Base-by-base conservation (phyloP, 2,113 vertebrate genomes). In the Okapia johnstoni region DNA sequence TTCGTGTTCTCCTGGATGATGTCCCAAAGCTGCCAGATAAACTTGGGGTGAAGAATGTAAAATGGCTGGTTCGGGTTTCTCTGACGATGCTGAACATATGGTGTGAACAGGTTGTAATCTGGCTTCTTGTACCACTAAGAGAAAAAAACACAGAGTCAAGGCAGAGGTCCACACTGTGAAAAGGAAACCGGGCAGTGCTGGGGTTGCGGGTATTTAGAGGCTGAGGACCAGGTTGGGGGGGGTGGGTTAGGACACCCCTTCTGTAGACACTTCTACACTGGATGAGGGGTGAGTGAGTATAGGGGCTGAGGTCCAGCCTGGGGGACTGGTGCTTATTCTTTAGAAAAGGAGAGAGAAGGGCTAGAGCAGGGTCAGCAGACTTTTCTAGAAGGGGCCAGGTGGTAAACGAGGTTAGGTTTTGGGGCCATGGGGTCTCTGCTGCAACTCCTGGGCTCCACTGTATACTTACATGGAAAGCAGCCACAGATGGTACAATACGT, bases 21-120 rank as follows among this genome's bases (percentile, higher is more conserved):
- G 85, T 99, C 99, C 99, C 99, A 99, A 52, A 99, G 99, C 95
- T 99, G 99, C 99, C 99, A 99, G 98, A 99, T 99, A 85, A 99
- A 99, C 85, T 99, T 99, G 40, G 99, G 99, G 98, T 99, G 99
- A 46, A 99, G 99, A 96, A 99, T 99, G 97, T 99, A 99, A 98
- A 99, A 99, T 0, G 99, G 99, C 97, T 99, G 99, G 70, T 88
- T 92, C 12, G 99, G 99, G 92, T 99, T 99, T 97, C 96, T 99
- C 97, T 98, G 99, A 83, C 99, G 99, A 97, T 99, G 99, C 96
- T 99, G 98, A 93, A 99, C 98, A 0, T 99, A 99, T 0, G 99
- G 99, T 7, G 99, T 99, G 96, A 99, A 99, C 79, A 99, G 99
- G 98, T 99, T 99, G 98, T 99, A 99, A 98, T 99, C 99, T 17